These are phyloP conservation scores for Encarsia formosa DNA, from an alignment of 2,888 invertebrate genomes.

Conservation along the genomic window DNA sequence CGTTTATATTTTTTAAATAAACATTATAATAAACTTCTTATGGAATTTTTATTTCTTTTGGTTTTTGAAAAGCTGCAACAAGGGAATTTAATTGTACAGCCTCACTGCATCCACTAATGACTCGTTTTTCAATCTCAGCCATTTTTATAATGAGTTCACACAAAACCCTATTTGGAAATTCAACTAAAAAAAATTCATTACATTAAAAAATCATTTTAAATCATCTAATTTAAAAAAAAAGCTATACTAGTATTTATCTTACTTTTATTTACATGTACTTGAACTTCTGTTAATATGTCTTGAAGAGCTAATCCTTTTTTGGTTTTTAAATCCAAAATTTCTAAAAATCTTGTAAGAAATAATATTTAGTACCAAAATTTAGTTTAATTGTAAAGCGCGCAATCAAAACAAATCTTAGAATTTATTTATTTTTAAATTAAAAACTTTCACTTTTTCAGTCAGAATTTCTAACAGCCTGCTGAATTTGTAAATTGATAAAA, in stretches of 20 bases:
- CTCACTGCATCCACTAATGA: slow-evolving; percentile 85
- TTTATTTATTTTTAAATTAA: not conserved
- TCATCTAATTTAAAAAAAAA: not conserved
- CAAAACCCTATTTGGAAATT: slow-evolving; percentile 75
- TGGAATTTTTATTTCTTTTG: slow-evolving; percentile 55
- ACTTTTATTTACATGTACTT: slow-evolving; percentile 83
- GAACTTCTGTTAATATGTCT: slow-evolving; percentile 90
- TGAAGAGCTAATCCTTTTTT: slow-evolving; percentile 87
- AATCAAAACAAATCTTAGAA: not conserved
- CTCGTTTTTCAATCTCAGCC: slow-evolving; percentile 83
- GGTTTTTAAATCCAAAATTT: slow-evolving; percentile 79
- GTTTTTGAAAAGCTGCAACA: slow-evolving; percentile 80
- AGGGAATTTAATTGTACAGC: slow-evolving; percentile 85
- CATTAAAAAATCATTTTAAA: slow-evolving; percentile 7
- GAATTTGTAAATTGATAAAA: no score
- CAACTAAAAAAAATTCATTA: slow-evolving; percentile 64
- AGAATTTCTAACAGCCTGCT: no score
- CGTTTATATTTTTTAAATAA: no score
- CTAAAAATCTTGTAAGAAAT: slow-evolving; percentile 49
- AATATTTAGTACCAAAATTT: not conserved
- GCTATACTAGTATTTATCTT: slow-evolving; percentile 30
- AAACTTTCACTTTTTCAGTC: no score
- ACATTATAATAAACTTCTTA: not conserved
- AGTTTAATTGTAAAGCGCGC: not conserved
- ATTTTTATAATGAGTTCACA: slow-evolving; percentile 79